phyloP scores from a whole-genome alignment of 2,797 vertebrate species.

The Coregonus sp. region DNA sequence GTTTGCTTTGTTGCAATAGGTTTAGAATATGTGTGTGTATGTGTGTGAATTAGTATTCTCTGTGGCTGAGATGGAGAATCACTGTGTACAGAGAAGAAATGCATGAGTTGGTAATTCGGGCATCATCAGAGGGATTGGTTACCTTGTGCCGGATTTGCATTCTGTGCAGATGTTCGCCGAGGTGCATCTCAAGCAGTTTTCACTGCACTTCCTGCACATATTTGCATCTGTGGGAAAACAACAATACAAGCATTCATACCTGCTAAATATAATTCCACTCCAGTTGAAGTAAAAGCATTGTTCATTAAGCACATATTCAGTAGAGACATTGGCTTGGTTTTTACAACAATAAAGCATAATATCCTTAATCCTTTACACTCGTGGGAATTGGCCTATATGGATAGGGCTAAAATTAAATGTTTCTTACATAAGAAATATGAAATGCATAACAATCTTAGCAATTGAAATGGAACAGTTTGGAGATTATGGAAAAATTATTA shows the following conservation, averaged over 20 bases:
- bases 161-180: constrained; percentile 89
- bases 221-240: constrained; percentile 81
- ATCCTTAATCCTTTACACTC: too few relatives aligned
- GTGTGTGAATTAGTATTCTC: neutral
- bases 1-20: neutral
- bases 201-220: constrained; percentile 88
- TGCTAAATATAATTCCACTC: constrained; percentile 37
- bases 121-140: constrained; percentile 58
- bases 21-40: neutral
- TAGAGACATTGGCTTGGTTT: constrained; percentile 18
- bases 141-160: constrained; percentile 91
- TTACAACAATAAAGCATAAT: constrained; percentile 2
- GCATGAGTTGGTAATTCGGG: constrained; percentile 59
- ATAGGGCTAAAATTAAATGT: too few relatives aligned
- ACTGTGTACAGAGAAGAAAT: constrained; percentile 21
- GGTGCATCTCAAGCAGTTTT: constrained; percentile 89
- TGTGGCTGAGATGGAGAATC: neutral
- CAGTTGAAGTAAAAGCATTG: constrained; percentile 44
- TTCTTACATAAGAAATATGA: too few relatives aligned
- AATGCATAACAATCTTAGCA: too few relatives aligned
- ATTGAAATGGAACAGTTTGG: too few relatives aligned
- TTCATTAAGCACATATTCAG: constrained; percentile 38
- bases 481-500: too few relatives aligned
- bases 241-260: constrained; percentile 49
- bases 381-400: too few relatives aligned